A percentile compares a stretch with the other conserved stretches of the same genome.
Conservation (phyloP, 1,140 invertebrate genomes). For the Mizuhopecten yessoensis region DNA sequence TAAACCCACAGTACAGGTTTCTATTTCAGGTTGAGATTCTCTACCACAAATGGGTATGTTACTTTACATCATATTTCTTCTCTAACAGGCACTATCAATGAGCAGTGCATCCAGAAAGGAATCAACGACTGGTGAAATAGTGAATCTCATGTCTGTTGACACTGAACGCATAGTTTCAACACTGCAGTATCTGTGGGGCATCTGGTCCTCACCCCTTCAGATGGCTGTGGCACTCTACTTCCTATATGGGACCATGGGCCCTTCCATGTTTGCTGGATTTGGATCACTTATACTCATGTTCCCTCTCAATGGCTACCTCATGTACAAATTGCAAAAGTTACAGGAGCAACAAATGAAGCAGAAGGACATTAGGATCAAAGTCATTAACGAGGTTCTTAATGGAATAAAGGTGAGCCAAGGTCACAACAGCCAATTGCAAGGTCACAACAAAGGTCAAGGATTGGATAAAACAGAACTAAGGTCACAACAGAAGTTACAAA, state of each 20-base stretch:
- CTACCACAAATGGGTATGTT: no score
- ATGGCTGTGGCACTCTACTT: conserved; percentile 94
- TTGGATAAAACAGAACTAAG: conserved; percentile 85
- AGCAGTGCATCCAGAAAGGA: conserved; percentile 76
- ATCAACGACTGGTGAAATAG: conserved; percentile 85
- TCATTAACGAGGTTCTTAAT: conserved; percentile 81
- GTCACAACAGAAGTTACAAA: conserved; percentile 41
- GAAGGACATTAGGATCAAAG: conserved; percentile 85
- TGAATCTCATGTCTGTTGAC: conserved; percentile 86
- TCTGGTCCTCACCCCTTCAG: conserved; percentile 97
- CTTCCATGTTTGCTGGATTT: conserved; percentile 81
- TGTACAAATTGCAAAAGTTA: conserved; percentile 88
- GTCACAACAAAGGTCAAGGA: conserved; percentile 79
- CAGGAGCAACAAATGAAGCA: conserved; percentile 83
- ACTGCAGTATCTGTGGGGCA: conserved; percentile 92
- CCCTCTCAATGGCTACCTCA: conserved; percentile 92
- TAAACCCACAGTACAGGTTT: no score
- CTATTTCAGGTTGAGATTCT: no score
- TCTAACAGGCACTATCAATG: conserved; percentile 71
- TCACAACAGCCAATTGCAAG: conserved; percentile 62
- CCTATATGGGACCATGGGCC: conserved; percentile 90
- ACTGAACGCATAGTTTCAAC: conserved; percentile 81
- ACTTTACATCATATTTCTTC: background rate
- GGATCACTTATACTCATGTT: conserved; percentile 82
- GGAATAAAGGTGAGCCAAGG: conserved; percentile 84